Evolutionary conservation across 2,888 invertebrate genomes (phyloP), one percentile per base, ranked within the genome.

Genomic region (Venustoraphidia nigricollis): DNA sequence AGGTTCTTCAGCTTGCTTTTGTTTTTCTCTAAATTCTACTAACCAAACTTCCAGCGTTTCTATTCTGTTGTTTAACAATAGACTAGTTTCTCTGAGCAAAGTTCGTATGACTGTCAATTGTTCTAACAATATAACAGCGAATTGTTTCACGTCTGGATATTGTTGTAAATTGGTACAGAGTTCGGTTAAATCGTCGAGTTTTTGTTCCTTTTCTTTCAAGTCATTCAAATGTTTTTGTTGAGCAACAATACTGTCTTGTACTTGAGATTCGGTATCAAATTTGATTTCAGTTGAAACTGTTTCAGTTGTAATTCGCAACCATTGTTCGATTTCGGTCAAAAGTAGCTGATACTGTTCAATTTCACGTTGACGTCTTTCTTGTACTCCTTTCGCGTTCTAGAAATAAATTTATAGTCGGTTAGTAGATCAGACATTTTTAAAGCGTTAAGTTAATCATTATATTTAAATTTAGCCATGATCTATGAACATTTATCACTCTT

Each of bases 11-110:
- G 61, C 49, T 58, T 62, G 51, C 57, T 56, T 49, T 57, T 58
- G 51, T 59, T 61, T 49, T 59, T 65, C 51, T 63, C 57, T 11
- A 45, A 62, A 60, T 53, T 66, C 63, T 13, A 63, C 59, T 44
- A 80, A 67, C 47, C 72, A 66, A 53, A 66, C 66, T 53, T 70
- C 66, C 53, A 77, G 65, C 54, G 68, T 65, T 54, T 73, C 73
- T 61, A 81, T 74, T 60, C 75, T 77, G 53, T 70, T 69, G 56
- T 69, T 73, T 62, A 81, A 75, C 60, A 78, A 69, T 56, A 68
- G 67, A 56, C 73, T 76, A 51, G 81, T 79, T 62, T 81, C 77
- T 37, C 71, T 67, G 56, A 83, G 71, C 36, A 79, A 65, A 48
- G 67, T 66, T 37, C 72, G 73, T 55, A 79, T 71, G 36, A 66